Conservation (phyloP, 1,140 invertebrate species). For the Polyergus mexicanus region DNA sequence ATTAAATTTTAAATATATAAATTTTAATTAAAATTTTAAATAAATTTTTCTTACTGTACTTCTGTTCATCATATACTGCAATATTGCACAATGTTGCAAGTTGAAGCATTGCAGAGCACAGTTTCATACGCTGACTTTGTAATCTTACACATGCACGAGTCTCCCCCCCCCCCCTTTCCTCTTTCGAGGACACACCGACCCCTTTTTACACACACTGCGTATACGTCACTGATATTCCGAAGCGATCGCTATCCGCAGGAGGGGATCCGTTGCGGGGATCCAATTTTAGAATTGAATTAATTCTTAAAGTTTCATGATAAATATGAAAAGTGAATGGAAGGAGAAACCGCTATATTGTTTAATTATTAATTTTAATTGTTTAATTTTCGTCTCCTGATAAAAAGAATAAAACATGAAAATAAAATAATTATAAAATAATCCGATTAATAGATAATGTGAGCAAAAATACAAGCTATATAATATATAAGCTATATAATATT, state of each 20-base stretch:
- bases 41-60: not conserved
- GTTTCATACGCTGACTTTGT: conserved; percentile 26
- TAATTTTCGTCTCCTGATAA: not conserved
- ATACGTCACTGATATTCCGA: conserved; percentile 32
- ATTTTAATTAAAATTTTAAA: no score
- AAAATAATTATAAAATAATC: not conserved
- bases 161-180: not conserved
- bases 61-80: not conserved
- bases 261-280: not conserved
- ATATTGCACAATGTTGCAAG: conserved; percentile 1
- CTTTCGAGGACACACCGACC: conserved; percentile 29
- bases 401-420: no score
- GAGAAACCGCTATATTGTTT: not conserved
- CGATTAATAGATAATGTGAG: no score
- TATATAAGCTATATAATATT: no score
- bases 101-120: not conserved
- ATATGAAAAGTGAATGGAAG: not conserved
- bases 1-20: no score
- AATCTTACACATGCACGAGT: not conserved
- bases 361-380: not conserved
- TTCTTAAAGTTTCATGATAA: conserved; percentile 16
- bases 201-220: conserved; percentile 13
- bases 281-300: conserved; percentile 19
- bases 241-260: not conserved
- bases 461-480: no score